Percentiles rank a stretch among this genome's conserved stretches.
Conservation (phyloP, 2,113 vertebrate species). For the Sporophila hypoxantha region DNA sequence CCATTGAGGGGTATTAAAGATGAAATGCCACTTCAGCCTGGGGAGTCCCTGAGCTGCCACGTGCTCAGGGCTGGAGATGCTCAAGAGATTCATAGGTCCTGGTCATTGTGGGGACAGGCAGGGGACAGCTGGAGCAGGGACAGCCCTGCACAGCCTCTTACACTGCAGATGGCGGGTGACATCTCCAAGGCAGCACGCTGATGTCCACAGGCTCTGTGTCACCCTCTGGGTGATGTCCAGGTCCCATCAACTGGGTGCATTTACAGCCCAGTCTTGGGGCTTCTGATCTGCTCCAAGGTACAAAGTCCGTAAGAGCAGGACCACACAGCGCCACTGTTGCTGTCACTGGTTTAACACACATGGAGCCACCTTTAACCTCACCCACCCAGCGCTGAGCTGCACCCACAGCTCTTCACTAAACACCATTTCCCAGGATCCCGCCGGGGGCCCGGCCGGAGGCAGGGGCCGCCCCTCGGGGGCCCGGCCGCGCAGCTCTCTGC, state of each 20-base stretch:
- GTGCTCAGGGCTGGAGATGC: not conserved
- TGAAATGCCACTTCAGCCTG: not conserved
- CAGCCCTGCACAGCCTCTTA: not conserved
- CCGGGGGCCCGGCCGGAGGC: rapidly evolving
- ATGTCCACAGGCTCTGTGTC: not conserved
- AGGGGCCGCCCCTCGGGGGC: not conserved
- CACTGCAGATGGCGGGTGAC: rapidly evolving
- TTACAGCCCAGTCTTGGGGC: not conserved
- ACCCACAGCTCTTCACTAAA: not conserved
- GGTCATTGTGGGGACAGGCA: rapidly evolving
- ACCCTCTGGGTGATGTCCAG: rapidly evolving
- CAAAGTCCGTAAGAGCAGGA: not conserved
- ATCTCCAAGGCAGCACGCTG: not conserved
- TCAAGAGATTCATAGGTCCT: not conserved
- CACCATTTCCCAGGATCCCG: rapidly evolving
- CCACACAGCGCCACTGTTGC: rapidly evolving
- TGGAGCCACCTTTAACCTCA: not conserved
- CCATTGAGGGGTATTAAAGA: slow-evolving; percentile 45
- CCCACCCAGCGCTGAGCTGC: not conserved
- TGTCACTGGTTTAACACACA: rapidly evolving
- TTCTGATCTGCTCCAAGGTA: not conserved
- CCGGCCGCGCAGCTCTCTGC: not conserved
- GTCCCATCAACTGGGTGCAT: rapidly evolving
- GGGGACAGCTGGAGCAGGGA: not conserved
- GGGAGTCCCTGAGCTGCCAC: not conserved